phyloP scores from a whole-genome alignment of 2,888 invertebrate genomes.

The Drosophila prostipennis region DNA sequence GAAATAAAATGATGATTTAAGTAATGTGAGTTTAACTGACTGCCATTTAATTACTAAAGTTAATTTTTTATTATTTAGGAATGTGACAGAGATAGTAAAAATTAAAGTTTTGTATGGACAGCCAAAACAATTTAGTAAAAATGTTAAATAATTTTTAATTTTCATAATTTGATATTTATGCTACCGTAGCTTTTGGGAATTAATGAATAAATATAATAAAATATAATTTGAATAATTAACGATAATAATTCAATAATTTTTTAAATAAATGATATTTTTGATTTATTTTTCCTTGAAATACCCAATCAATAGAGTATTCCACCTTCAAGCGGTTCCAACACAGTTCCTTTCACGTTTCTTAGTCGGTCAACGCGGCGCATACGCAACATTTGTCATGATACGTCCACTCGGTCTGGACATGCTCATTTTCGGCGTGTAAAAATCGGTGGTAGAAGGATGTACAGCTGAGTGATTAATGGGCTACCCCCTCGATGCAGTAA shows the following conservation, averaged over 20 bases:
- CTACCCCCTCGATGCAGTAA: background rate
- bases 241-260: no score
- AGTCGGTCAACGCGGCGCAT: constrained; percentile 59
- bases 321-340: background rate
- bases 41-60: background rate
- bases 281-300: no score
- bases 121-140: no score
- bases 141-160: no score
- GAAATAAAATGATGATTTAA: background rate
- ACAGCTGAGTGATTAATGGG: constrained; percentile 55
- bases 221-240: no score
- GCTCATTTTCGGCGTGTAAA: constrained; percentile 4
- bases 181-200: no score
- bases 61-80: no score
- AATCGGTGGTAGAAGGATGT: constrained; percentile 54
- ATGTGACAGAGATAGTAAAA: no score
- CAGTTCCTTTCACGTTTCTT: constrained; percentile 24
- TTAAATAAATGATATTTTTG: no score
- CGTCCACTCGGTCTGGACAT: constrained; percentile 19
- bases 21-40: background rate
- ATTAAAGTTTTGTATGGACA: no score
- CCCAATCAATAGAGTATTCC: constrained; percentile 13
- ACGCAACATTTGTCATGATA: constrained; percentile 65
- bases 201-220: no score
- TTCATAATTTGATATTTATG: no score